Conservation (phyloP, 2,888 invertebrate species). For the Aleiodes testaceus region DNA sequence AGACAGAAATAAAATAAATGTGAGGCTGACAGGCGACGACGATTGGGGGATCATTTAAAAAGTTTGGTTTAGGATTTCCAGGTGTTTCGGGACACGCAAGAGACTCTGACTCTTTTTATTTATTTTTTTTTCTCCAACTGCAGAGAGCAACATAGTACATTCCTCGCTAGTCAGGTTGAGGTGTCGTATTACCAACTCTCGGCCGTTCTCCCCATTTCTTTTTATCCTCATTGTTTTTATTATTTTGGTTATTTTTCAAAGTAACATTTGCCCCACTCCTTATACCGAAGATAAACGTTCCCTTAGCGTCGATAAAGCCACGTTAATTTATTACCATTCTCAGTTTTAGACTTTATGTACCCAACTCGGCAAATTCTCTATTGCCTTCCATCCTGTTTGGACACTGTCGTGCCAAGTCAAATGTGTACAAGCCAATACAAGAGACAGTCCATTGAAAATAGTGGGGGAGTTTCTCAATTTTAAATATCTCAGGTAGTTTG, state of each 20-base stretch:
- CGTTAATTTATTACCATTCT: constrained; percentile 63
- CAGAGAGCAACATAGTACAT: constrained; percentile 55
- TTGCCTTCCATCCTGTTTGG: constrained; percentile 27
- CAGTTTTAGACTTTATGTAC: constrained; percentile 43
- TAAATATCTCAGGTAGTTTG: constrained; percentile 5
- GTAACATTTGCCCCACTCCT: constrained; percentile 36
- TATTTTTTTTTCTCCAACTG: constrained; percentile 3
- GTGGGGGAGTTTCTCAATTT: constrained; percentile 8
- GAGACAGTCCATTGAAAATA: not conserved
- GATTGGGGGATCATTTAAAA: constrained; percentile 18
- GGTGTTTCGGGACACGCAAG: constrained; percentile 43
- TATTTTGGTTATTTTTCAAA: constrained; percentile 28
- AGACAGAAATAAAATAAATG: not conserved
- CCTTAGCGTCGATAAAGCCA: constrained; percentile 60
- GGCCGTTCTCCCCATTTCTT: constrained; percentile 48
- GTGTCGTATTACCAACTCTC: constrained; percentile 62
- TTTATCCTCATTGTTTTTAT: constrained; percentile 1
- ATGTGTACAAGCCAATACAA: not conserved
- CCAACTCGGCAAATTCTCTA: constrained; percentile 1
- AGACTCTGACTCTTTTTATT: constrained; percentile 6
- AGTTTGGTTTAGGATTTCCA: constrained; percentile 55
- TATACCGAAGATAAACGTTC: constrained; percentile 63
- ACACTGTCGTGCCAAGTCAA: constrained; percentile 25
- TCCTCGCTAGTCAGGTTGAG: constrained; percentile 54
- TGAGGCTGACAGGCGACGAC: constrained; percentile 11